Base-by-base conservation (phyloP, 2,888 invertebrate species). In the Drosophila paucipuncta region DNA sequence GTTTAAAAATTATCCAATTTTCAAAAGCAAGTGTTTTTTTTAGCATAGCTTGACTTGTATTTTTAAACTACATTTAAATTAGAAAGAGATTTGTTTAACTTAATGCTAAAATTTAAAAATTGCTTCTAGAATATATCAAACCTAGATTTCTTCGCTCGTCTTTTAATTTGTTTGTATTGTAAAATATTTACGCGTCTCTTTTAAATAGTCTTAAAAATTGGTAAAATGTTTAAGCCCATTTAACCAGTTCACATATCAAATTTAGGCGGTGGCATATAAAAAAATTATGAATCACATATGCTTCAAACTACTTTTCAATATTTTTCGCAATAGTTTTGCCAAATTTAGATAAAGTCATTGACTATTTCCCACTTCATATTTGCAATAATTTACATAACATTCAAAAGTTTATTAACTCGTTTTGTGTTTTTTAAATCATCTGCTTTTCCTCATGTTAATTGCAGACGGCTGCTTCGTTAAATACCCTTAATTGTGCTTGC, bases 361-460 rank as follows among this genome's bases (percentile, higher is more conserved):
- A 18, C 41, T 35, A 52, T 71, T 72, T 72, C 72, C 62, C 31
- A 31, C 18, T 47, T 0, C 49, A 49, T 28, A 28, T 54, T 30
- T 37, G 33, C 33, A 50, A 65, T 28, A 30, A 31, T 73, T 67
- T 78, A 58, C 75, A 66, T 66, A 76, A 65, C 49, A 28, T 35
- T 30, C 22, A 43, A 33, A 18, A 61, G 18, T 33, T 55, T 39
- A 30, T 35, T 35, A 59, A 55, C 41, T 57, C 49, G 54, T 59
- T 47, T 43, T 52, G 39, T 11, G 28, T 33, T 57, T 50, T 4
- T 47, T 9, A 9, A 50, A 64, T 59, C 62, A 52, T 76, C 41
- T 72, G 64, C 61, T 67, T 77, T 81, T 81, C 78, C 78, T 73
- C n/a, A 63, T 68, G 33, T 54, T 65, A 70, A 77, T 62, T 64